These are phyloP conservation scores for Scaptomyza montana DNA, from an alignment of 1,140 invertebrate species.

Conservation along the genomic window DNA sequence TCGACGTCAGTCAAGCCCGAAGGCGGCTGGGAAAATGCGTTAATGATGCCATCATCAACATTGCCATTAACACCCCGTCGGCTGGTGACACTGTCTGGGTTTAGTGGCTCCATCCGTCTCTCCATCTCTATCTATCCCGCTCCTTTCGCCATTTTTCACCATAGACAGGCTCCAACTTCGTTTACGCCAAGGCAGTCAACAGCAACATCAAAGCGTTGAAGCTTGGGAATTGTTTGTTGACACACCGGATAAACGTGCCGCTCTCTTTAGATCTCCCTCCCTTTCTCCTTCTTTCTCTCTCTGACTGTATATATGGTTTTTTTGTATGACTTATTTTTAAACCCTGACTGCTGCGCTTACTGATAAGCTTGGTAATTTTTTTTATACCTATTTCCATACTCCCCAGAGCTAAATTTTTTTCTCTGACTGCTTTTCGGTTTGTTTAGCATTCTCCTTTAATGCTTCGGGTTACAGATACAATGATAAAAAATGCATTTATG, in stretches of 20 bases:
- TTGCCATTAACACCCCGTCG: slow-evolving; percentile 46
- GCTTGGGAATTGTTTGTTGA: slow-evolving; percentile 83
- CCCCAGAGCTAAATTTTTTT: slow-evolving; percentile 36
- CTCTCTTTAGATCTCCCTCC: slow-evolving; percentile 24
- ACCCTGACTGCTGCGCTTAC: slow-evolving; percentile 58
- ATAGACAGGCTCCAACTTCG: slow-evolving; percentile 22
- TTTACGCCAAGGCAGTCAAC: slow-evolving; percentile 15
- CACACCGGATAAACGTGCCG: slow-evolving; percentile 77
- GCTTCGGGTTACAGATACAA: slow-evolving; percentile 33
- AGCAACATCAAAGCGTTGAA: slow-evolving; percentile 80
- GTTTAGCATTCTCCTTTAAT: slow-evolving; percentile 36
- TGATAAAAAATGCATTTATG: slow-evolving; percentile 24
- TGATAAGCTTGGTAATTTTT: slow-evolving; percentile 78
- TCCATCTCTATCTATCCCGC: neutral
- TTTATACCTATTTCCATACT: slow-evolving; percentile 61
- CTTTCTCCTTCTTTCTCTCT: slow-evolving; percentile 25
- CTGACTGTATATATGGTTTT: slow-evolving; percentile 4
- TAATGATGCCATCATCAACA: slow-evolving; percentile 76
- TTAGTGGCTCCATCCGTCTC: slow-evolving; percentile 60
- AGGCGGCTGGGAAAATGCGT: slow-evolving; percentile 72
- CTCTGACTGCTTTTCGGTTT: slow-evolving; percentile 29
- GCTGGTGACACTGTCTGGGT: slow-evolving; percentile 74
- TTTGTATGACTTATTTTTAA: slow-evolving; percentile 57
- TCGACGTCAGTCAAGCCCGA: slow-evolving; percentile 45
- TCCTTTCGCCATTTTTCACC: too few relatives aligned